Percentiles rank a stretch among this genome's conserved stretches.
These are phyloP conservation scores for Ceyx margarethae DNA, from an alignment of 2,113 vertebrate species.

Conservation along the genomic window DNA sequence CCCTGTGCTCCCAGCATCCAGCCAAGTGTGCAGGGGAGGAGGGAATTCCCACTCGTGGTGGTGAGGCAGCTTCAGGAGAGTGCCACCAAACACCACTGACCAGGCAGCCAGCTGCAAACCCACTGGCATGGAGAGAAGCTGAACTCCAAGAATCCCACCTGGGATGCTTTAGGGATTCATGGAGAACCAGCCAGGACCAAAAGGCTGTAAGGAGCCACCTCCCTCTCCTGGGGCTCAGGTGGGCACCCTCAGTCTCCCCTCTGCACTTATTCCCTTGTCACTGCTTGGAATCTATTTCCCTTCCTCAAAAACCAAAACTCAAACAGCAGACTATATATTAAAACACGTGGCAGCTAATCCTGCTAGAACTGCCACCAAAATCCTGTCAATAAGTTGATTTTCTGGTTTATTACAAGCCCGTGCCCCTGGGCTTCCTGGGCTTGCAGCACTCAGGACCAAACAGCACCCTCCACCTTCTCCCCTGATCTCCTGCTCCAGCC, in stretches of 20 bases:
- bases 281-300: neutral
- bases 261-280: neutral
- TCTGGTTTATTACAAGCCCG: neutral
- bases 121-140: neutral
- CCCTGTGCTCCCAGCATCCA: neutral
- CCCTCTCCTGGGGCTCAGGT: accelerated
- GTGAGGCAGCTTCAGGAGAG: neutral
- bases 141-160: neutral
- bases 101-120: conserved; percentile 9
- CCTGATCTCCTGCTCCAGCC: neutral
- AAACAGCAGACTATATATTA: neutral
- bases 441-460: neutral
- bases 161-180: neutral
- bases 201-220: neutral
- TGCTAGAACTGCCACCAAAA: neutral
- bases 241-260: neutral
- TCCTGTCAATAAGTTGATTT: neutral
- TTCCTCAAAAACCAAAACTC: neutral
- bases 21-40: accelerated
- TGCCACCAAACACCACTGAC: neutral
- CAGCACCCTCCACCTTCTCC: neutral
- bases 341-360: neutral
- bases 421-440: neutral
- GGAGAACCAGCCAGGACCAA: neutral
- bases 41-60: neutral